Base-by-base conservation (phyloP, 2,888 invertebrate genomes). In the Caenorhabditis sp. region DNA sequence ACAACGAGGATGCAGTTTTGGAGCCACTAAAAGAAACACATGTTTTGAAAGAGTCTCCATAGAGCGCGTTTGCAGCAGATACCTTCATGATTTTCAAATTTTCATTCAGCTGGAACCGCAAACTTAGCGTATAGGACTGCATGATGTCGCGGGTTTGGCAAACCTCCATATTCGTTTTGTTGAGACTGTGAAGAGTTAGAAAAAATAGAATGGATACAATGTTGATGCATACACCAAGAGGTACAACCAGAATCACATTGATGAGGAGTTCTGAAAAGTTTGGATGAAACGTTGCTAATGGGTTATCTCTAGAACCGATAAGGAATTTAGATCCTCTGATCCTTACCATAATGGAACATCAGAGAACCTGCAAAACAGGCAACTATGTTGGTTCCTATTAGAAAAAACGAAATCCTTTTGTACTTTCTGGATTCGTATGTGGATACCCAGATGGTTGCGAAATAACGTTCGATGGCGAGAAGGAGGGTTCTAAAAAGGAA, bases 51-150 rank as follows among this genome's bases (percentile, higher is more conserved):
- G 28, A 56, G 2, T 26, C 1, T 10, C 26, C 5, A 56, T 26
- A 16, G 26, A 54, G 54, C 19, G 47, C 16, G n/a, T 47, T n/a
- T n/a, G 47, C 47, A 22, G 19, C 0, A 24, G 24, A 28, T 49
- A 76, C 76, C 49, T 68, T 76, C 72, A 80, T 80, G 41, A 73
- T 49, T 73, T 80, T 80, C 35, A 80, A 19, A 68, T 80, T 80
- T 31, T 80, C 80, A 74, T 80, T 80, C 0, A 80, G 31, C 31
- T 80, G 80, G 61, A 80, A 80, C n/a, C 80, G 16, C n/a, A 68
- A 51, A 28, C 80, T 80, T 28, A 80, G n/a, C 3, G 73, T 58
- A 35, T 80, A 80, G 0, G 59, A 51, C 2, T 26, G 49, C 16
- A n/a, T 51, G 16, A 80, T 38, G 14, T 80, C 73, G 16, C 80